Percentiles rank a stretch among this genome's conserved stretches.
Evolutionary conservation across 1,140 invertebrate species (phyloP).

Genomic region (Rhyzopertha dominica): DNA sequence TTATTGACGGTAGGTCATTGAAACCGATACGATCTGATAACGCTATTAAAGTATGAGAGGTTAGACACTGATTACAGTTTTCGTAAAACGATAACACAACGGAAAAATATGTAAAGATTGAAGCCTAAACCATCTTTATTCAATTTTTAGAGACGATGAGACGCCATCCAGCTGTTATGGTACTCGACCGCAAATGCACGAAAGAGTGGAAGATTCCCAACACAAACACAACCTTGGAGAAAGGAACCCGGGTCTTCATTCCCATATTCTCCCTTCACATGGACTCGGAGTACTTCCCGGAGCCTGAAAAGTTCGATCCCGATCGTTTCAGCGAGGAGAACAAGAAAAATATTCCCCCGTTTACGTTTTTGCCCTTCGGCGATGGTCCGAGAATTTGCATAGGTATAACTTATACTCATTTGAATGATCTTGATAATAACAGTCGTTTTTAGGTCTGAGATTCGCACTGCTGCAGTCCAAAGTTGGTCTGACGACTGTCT

Average conservation of each 20-base stretch:
- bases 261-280: slow-evolving; percentile 6
- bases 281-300: slow-evolving; percentile 17
- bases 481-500: no score
- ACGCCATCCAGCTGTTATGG: no score
- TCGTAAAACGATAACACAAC: no score
- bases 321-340: slow-evolving; percentile 18
- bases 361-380: slow-evolving; percentile 16
- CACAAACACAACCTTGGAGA: slow-evolving; percentile 39
- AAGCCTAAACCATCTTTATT: no score
- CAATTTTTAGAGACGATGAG: no score
- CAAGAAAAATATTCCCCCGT: slow-evolving; percentile 7
- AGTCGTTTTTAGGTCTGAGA: no score
- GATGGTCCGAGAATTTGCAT: slow-evolving; percentile 17
- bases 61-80: no score
- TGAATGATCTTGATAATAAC: slow-evolving; percentile 4
- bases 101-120: no score
- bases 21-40: no score
- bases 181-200: no score
- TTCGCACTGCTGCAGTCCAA: no score
- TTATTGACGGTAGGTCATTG: slow-evolving; percentile 43
- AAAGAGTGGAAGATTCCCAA: slow-evolving; percentile 45
- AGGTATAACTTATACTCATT: slow-evolving; percentile 5
- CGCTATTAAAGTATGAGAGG: no score
- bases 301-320: slow-evolving; percentile 19
- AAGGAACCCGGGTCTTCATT: slow-evolving; percentile 32